These are phyloP conservation scores for Xiphydria camelus DNA, from an alignment of 2,888 invertebrate genomes.

Conservation along the genomic window DNA sequence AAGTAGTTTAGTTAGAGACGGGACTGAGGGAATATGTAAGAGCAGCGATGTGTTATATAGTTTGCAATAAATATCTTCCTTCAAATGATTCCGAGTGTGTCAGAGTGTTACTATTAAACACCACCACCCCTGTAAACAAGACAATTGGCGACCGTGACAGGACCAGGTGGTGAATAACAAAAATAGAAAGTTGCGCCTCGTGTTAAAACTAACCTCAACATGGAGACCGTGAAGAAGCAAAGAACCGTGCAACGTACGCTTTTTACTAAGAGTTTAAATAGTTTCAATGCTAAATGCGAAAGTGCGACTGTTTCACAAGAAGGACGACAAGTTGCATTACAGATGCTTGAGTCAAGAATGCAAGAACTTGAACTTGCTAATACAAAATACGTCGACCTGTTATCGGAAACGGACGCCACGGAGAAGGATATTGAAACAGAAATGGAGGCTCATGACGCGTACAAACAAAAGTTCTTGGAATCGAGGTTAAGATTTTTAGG, in stretches of 20 bases:
- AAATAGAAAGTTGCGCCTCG: too few species aligned
- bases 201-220: too few species aligned
- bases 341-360: slow-evolving; percentile 17
- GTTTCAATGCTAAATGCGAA: slow-evolving; percentile 11
- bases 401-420: slow-evolving; percentile 2
- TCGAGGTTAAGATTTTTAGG: not conserved
- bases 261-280: slow-evolving; percentile 16
- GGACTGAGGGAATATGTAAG: too few species aligned
- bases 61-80: too few species aligned
- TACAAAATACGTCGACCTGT: slow-evolving; percentile 10
- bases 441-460: slow-evolving; percentile 20
- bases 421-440: slow-evolving; percentile 9
- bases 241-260: slow-evolving; percentile 13
- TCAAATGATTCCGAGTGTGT: too few species aligned
- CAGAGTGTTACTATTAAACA: too few species aligned
- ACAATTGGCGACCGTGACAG: too few species aligned
- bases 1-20: too few species aligned
- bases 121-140: too few species aligned
- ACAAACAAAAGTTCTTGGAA: slow-evolving; percentile 7
- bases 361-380: slow-evolving; percentile 16
- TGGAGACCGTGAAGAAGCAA: slow-evolving; percentile 16
- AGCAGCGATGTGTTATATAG: too few species aligned
- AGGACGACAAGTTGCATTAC: slow-evolving; percentile 10
- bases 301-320: slow-evolving; percentile 1
- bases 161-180: too few species aligned